These are phyloP conservation scores for Lepidurus apus DNA, from an alignment of 1,140 invertebrate species.

Conservation along the genomic window DNA sequence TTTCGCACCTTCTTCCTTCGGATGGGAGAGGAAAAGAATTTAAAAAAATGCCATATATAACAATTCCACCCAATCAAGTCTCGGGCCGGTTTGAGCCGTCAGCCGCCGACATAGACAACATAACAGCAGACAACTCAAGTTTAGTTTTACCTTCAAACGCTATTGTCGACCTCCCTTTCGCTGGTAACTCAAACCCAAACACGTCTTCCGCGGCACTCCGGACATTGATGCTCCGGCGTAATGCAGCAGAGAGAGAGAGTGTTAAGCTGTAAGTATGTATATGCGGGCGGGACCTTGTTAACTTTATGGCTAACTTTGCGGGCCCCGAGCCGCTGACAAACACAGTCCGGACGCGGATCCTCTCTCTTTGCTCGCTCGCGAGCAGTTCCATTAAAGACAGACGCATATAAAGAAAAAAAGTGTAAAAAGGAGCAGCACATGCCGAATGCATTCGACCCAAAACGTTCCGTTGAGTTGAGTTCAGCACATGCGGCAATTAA, in stretches of 20 bases:
- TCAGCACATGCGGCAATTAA: constrained; percentile 4
- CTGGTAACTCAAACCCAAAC: background rate
- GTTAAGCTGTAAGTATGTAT: background rate
- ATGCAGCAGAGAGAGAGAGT: background rate
- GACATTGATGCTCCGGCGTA: background rate
- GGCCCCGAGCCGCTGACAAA: background rate
- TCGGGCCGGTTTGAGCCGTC: background rate
- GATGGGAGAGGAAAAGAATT: no score
- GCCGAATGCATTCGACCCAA: background rate
- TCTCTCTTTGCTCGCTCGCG: background rate
- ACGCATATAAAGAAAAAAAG: no score
- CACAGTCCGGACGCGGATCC: background rate
- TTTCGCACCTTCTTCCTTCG: background rate
- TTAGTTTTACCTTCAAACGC: background rate
- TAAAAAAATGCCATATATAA: constrained; percentile 1
- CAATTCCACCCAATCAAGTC: background rate
- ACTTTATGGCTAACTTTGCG: constrained; percentile 9
- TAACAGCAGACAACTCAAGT: background rate
- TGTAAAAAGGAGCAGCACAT: background rate
- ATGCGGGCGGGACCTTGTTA: background rate
- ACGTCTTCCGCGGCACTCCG: background rate
- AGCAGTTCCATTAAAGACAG: background rate
- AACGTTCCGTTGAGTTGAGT: background rate
- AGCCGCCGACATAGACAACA: background rate
- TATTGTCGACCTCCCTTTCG: constrained; percentile 13